Evolutionary conservation across 1,140 invertebrate genomes (phyloP).

Genomic region (Cardiocondyla obscurior): DNA sequence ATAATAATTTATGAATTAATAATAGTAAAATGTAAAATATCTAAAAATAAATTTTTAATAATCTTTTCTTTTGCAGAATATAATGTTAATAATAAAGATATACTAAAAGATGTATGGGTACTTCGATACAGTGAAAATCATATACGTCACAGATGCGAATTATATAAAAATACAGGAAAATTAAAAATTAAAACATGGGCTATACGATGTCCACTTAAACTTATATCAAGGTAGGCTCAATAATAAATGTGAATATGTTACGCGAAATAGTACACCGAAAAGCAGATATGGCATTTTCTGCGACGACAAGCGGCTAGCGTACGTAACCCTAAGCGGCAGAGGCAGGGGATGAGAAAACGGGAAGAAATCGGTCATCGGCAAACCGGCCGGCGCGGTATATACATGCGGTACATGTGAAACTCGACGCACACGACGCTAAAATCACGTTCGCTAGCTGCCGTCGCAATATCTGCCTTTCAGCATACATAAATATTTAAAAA

Average conservation of each 20-base stretch:
- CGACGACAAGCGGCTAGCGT: no score
- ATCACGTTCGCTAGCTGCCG: no score
- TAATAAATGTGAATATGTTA: neutral
- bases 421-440: no score
- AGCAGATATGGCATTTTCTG: no score
- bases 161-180: conserved; percentile 8
- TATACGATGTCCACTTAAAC: conserved; percentile 26
- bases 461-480: no score
- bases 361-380: no score
- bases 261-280: no score
- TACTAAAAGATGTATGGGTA: conserved; percentile 33
- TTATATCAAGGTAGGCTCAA: conserved; percentile 6
- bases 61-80: conserved; percentile 8
- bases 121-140: conserved; percentile 37
- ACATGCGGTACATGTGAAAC: no score
- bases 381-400: no score
- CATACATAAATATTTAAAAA: neutral
- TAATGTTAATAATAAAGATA: neutral
- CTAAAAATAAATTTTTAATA: neutral
- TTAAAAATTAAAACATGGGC: conserved; percentile 25
- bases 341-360: no score
- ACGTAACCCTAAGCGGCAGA: no score
- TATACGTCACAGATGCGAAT: conserved; percentile 39
- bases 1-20: neutral
- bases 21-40: neutral